These are phyloP conservation scores for human (Homo sapiens) DNA, from an alignment of 2,113 vertebrate species.

Conservation along the genomic window GRCh38 chr18:24617001-24617500, in stretches of 20 bases:
- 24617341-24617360: not conserved
- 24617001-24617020: slow-evolving; percentile 36
- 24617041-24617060: slow-evolving; percentile 36
- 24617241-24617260: slow-evolving; percentile 41
- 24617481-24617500: not conserved
- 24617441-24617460: not conserved
- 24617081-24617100: slow-evolving; percentile 35
- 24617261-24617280: not conserved
- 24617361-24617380: not conserved
- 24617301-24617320: not conserved
- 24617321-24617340: not conserved
- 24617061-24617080: not conserved
- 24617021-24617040: slow-evolving; percentile 43
- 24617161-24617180: slow-evolving; percentile 18
- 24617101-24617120: slow-evolving; percentile 33
- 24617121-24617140: not conserved
- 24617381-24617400: not conserved
- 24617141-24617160: slow-evolving; percentile 29
- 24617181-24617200: slow-evolving; percentile 30
- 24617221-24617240: not conserved
- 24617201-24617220: not conserved
- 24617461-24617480: not conserved
- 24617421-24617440: not conserved
- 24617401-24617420: not conserved
- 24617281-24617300: not conserved